Evolutionary conservation across 2,888 invertebrate genomes (phyloP).

Genomic region (Teinopalpus imperialis): DNA sequence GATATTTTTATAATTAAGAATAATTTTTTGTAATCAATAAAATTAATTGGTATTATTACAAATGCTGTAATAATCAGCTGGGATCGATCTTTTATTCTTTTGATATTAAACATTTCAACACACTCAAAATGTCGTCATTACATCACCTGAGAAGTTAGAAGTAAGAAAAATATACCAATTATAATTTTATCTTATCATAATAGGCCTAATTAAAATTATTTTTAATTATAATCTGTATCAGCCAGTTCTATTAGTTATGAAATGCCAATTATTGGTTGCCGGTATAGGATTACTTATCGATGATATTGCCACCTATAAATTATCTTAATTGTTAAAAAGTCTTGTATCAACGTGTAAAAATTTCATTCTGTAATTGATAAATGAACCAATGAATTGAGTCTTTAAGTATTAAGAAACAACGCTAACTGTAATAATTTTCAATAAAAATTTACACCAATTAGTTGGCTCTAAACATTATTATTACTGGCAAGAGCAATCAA

Average conservation of each 20-base stretch:
- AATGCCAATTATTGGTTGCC: background rate
- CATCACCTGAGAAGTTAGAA: too few relatives aligned
- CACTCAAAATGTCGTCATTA: too few relatives aligned
- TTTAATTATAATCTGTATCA: background rate
- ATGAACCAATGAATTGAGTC: slow-evolving; percentile 24
- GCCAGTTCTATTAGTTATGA: background rate
- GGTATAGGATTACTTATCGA: background rate
- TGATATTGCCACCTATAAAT: background rate
- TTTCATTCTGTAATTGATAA: background rate
- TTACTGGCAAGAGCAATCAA: slow-evolving; percentile 69
- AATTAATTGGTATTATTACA: too few relatives aligned
- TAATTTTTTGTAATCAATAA: too few relatives aligned
- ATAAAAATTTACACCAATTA: slow-evolving; percentile 79
- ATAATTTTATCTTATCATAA: too few relatives aligned
- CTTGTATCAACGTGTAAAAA: background rate
- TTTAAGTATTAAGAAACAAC: slow-evolving; percentile 2
- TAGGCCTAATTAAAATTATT: too few relatives aligned
- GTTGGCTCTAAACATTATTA: slow-evolving; percentile 73
- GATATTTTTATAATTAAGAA: too few relatives aligned
- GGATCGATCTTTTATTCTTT: too few relatives aligned
- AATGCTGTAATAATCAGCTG: too few relatives aligned
- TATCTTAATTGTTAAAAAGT: background rate
- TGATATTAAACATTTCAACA: too few relatives aligned
- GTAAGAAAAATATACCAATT: too few relatives aligned
- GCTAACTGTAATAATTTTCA: slow-evolving; percentile 56